A percentile compares a stretch with the other conserved stretches of the same genome.
Evolutionary conservation across 2,113 vertebrate genomes (phyloP).

Genomic region (Agelaius tricolor): DNA sequence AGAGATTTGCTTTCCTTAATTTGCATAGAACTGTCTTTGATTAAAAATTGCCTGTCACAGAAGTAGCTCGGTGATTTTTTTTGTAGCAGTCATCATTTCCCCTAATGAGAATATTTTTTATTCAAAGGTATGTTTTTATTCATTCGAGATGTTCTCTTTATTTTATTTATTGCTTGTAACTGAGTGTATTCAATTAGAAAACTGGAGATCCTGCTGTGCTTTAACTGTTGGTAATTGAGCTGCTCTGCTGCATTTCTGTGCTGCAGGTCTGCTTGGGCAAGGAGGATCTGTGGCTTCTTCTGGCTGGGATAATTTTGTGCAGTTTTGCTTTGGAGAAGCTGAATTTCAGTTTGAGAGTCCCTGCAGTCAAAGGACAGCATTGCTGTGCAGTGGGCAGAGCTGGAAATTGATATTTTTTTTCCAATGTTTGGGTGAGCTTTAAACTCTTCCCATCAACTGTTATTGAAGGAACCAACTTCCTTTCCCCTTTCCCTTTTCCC

Average conservation of each 20-base stretch:
- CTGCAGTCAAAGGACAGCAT: background rate
- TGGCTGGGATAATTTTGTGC: background rate
- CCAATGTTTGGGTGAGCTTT: background rate
- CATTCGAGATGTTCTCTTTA: background rate
- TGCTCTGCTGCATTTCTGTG: background rate
- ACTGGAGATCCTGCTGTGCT: background rate
- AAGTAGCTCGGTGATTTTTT: background rate
- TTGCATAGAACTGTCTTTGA: background rate
- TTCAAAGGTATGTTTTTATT: slow-evolving; percentile 5
- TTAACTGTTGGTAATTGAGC: background rate
- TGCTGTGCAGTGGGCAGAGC: background rate
- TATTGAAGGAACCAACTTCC: background rate
- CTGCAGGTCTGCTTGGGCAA: background rate
- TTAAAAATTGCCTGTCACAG: slow-evolving; percentile 26
- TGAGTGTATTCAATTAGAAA: background rate
- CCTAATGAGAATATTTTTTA: slow-evolving; percentile 20
- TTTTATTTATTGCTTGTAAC: slow-evolving; percentile 16
- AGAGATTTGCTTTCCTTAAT: slow-evolving; percentile 1
- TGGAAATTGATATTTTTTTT: background rate
- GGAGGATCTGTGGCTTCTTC: background rate
- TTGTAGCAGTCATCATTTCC: background rate
- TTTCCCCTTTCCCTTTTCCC: too few relatives aligned
- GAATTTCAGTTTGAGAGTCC: background rate
- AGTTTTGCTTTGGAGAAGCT: background rate
- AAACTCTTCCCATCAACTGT: background rate